Base-by-base conservation (phyloP, 1,140 invertebrate species). In the Drosophila pectinifera region DNA sequence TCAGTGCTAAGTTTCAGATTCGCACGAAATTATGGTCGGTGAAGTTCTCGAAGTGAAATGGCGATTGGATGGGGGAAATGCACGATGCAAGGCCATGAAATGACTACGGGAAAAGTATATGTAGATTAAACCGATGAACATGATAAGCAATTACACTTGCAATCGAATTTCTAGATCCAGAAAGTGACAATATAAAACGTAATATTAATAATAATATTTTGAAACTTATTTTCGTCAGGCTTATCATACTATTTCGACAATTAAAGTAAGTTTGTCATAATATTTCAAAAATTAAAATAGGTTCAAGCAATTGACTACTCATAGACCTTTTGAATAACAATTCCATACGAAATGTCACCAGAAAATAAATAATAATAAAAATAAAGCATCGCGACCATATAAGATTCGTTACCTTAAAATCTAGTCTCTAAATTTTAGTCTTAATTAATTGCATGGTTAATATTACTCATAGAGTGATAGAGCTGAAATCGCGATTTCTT, bases 31-130 rank as follows among this genome's bases (percentile, higher is more conserved):
- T 68, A 14, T 28, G n/a, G 64, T 28, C 46, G 56, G 42, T 51
- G 34, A 65, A 64, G 64, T 64, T 68, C 64, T 68, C 26, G 64
- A 68, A 59, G 34, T 22, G 61, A 63, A 59, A 34, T 34, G 58
- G 18, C 5, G 5, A 28, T 63, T 43, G 38, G 54, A 31, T 59
- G 55, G 42, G 55, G 61, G 63, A 46, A 63, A 63, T 68, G 64
- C 64, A 64, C 45, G 39, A 41, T 64, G 58, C 42, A 48, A 31
- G 58, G 43, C 34, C 24, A 49, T 68, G 61, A 41, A 48, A 41
- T 51, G 64, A 24, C 59, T 24, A 31, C 22, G 61, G 36, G 26
- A 65, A 68, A 61, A 42, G 22, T 34, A 11, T 34, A 64, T 13
- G 41, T 26, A 65, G 64, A 68, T 68, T 68, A 64, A 51, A 13